A percentile compares a stretch with the other conserved stretches of the same genome.
phyloP scores from a whole-genome alignment of 2,888 invertebrate species.

The Dromius quadrimaculatus region DNA sequence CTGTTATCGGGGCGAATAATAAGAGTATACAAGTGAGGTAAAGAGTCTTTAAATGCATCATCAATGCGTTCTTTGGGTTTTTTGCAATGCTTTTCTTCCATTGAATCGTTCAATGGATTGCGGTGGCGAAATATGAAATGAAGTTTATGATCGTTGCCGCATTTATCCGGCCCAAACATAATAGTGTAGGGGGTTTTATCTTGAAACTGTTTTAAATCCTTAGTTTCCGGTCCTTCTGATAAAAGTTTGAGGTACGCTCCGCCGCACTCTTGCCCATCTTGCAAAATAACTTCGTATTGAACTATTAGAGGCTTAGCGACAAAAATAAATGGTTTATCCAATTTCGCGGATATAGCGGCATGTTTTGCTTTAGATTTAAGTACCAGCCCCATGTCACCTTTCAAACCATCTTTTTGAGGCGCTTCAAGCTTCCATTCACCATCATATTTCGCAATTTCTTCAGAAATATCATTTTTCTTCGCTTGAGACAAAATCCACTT shows the following conservation, averaged over 20 bases:
- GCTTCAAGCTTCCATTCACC: constrained; percentile 84
- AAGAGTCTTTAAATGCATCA: constrained; percentile 91
- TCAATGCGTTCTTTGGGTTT: constrained; percentile 88
- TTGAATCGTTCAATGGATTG: constrained; percentile 90
- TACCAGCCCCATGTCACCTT: constrained; percentile 88
- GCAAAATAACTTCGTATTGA: constrained; percentile 93
- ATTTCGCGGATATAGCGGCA: constrained; percentile 87
- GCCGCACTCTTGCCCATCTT: constrained; percentile 98
- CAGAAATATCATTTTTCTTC: constrained; percentile 89
- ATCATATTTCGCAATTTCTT: constrained; percentile 94
- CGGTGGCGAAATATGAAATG: constrained; percentile 94
- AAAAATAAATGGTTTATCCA: constrained; percentile 87
- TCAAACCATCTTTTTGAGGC: constrained; percentile 75
- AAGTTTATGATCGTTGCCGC: constrained; percentile 95
- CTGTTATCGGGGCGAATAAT: constrained; percentile 83
- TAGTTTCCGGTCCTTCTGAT: constrained; percentile 76
- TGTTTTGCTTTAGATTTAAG: constrained; percentile 96
- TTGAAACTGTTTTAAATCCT: constrained; percentile 85
- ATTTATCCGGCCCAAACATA: constrained; percentile 99
- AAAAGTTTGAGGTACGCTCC: constrained; percentile 97
- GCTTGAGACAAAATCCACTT: constrained; percentile 91
- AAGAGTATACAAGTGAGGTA: constrained; percentile 89
- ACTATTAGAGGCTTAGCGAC: constrained; percentile 85
- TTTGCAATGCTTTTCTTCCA: constrained; percentile 96
- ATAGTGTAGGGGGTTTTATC: constrained; percentile 98